Conservation (phyloP, 2,888 invertebrate genomes). For the Caenorhabditis becei region DNA sequence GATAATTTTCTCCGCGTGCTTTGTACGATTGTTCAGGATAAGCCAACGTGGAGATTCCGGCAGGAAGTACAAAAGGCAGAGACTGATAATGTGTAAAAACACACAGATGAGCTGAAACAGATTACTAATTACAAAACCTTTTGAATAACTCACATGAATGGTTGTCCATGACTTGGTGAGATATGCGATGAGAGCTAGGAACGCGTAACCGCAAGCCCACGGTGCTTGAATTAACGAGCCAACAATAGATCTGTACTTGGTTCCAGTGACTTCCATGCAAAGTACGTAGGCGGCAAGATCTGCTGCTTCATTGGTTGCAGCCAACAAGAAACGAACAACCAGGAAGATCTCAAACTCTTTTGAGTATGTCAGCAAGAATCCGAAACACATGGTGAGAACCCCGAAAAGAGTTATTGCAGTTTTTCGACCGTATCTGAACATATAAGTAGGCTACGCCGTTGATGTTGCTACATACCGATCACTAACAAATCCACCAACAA, state of each 20-base stretch:
- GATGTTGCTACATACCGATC: conserved; percentile 65
- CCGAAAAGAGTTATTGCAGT: conserved; percentile 78
- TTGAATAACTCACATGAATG: conserved; percentile 77
- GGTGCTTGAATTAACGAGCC: conserved; percentile 81
- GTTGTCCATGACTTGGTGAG: conserved; percentile 78
- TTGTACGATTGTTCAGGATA: conserved; percentile 69
- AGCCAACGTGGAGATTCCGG: conserved; percentile 81
- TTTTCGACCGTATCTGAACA: conserved; percentile 78
- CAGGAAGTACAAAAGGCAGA: conserved; percentile 72
- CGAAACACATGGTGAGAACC: conserved; percentile 78
- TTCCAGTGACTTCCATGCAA: conserved; percentile 82
- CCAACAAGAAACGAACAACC: conserved; percentile 78
- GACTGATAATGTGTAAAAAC: conserved; percentile 74
- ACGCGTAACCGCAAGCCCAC: conserved; percentile 81
- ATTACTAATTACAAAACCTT: background rate
- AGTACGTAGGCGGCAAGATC: conserved; percentile 81
- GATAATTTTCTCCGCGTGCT: conserved; percentile 78
- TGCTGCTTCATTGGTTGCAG: conserved; percentile 81
- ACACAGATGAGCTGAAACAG: conserved; percentile 73
- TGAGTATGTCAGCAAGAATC: conserved; percentile 76
- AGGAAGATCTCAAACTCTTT: conserved; percentile 78
- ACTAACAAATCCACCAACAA: conserved; percentile 78
- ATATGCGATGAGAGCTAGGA: conserved; percentile 80
- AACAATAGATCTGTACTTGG: conserved; percentile 81
- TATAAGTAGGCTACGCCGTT: background rate